phyloP scores from a whole-genome alignment of 2,113 vertebrate genomes.

The Amphiprion percula region DNA sequence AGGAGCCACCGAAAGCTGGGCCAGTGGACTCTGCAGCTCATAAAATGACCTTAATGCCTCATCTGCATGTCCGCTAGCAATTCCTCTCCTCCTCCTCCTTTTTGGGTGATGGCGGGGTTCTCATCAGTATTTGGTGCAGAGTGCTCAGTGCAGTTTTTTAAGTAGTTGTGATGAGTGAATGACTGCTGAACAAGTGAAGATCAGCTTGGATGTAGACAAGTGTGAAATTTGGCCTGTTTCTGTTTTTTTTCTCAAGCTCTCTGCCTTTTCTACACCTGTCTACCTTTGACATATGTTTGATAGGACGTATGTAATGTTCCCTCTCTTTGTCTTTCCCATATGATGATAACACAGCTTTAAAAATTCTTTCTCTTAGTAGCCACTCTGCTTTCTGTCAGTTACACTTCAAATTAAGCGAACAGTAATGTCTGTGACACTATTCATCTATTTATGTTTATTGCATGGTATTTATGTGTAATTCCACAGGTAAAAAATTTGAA shows the following conservation, averaged over 20 bases:
- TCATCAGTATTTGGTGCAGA: conserved; percentile 32
- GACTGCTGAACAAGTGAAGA: conserved; percentile 57
- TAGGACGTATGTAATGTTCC: too few species aligned
- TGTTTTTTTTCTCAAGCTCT: conserved; percentile 1
- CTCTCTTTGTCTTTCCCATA: too few species aligned
- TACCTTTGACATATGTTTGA: not conserved
- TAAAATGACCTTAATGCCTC: conserved; percentile 76
- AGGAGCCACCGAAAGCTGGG: conserved; percentile 69
- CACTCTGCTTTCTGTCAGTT: too few species aligned
- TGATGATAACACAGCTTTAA: too few species aligned
- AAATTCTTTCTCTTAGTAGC: too few species aligned
- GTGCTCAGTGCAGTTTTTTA: conserved; percentile 24
- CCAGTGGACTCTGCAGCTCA: conserved; percentile 64
- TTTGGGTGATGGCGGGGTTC: not conserved
- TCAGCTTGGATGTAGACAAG: conserved; percentile 26
- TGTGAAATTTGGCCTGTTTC: conserved; percentile 33
- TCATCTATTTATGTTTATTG: not conserved
- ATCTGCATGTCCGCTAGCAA: conserved; percentile 74
- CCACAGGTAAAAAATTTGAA: conserved; percentile 96
- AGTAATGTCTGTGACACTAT: not conserved
- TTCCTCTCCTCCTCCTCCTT: conserved; percentile 10
- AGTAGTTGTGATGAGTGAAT: conserved; percentile 48
- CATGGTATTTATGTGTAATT: not conserved
- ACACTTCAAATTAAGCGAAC: not conserved
- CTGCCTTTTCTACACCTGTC: not conserved